Evolutionary conservation across 1,140 invertebrate genomes (phyloP).

Genomic region (Drosophila sechellia): DNA sequence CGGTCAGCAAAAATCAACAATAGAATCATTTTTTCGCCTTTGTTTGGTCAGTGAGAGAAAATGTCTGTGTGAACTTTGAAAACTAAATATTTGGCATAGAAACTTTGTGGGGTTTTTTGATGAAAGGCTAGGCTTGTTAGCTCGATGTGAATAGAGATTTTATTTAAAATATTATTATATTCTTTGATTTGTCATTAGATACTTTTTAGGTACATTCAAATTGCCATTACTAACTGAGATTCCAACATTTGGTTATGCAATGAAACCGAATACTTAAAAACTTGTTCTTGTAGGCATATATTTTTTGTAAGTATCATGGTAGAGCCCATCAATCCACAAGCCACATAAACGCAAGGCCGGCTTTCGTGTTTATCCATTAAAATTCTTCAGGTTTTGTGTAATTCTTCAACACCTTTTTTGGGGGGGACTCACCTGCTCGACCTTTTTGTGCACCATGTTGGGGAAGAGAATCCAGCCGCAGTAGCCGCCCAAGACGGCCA

Average conservation of each 20-base stretch:
- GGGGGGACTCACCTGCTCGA: constrained; percentile 84
- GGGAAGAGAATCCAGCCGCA: constrained; percentile 85
- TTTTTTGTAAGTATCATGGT: not conserved
- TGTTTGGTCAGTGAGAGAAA: constrained; percentile 30
- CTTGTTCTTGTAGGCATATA: not conserved
- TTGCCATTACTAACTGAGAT: too few species aligned
- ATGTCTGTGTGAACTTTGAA: constrained; percentile 28
- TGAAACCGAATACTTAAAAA: not conserved
- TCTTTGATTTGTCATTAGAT: not conserved
- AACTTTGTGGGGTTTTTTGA: constrained; percentile 20
- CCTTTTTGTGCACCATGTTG: constrained; percentile 81
- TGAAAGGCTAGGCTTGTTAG: constrained; percentile 26
- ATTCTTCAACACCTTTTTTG: constrained; percentile 4
- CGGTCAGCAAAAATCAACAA: constrained; percentile 26
- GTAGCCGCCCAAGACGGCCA: constrained; percentile 75
- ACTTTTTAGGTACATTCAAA: too few species aligned
- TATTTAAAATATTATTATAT: not conserved
- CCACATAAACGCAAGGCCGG: constrained; percentile 11
- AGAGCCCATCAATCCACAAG: not conserved
- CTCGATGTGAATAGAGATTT: not conserved
- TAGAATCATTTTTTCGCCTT: constrained; percentile 27
- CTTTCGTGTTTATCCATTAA: not conserved
- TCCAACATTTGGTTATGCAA: too few species aligned
- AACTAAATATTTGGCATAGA: constrained; percentile 29
- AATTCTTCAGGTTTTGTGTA: constrained; percentile 2